Conservation (phyloP, 2,888 invertebrate genomes). For the Iphiclides podalirius region DNA sequence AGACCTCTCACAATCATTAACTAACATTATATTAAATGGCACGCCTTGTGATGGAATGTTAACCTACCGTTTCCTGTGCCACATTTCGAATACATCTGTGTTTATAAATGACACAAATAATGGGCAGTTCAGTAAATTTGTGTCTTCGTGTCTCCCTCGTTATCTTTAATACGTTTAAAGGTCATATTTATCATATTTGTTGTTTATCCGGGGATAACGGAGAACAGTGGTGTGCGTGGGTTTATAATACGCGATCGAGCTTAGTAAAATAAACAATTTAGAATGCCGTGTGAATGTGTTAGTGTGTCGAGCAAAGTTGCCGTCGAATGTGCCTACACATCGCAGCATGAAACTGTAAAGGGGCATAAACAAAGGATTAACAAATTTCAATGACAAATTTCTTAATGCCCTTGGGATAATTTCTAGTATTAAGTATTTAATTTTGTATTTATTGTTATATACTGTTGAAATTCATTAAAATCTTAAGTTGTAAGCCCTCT, state of each 20-base stretch:
- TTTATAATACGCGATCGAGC: constrained; percentile 47
- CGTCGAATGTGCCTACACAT: constrained; percentile 22
- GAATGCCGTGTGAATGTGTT: constrained; percentile 20
- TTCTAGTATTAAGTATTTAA: background rate
- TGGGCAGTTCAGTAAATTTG: constrained; percentile 3
- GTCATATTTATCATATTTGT: constrained; percentile 30
- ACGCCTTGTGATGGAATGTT: constrained; percentile 7
- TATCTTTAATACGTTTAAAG: constrained; percentile 24
- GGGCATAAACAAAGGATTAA: constrained; percentile 41
- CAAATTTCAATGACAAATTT: constrained; percentile 25
- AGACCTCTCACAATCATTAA: constrained; percentile 33
- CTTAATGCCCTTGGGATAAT: constrained; percentile 15
- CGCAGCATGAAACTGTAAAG: constrained; percentile 37
- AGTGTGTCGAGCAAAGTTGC: constrained; percentile 31
- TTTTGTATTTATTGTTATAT: too few species aligned
- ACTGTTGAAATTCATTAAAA: too few species aligned
- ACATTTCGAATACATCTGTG: constrained; percentile 19
- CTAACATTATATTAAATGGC: constrained; percentile 27
- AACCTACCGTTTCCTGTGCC: constrained; percentile 8
- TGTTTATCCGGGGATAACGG: constrained; percentile 37
- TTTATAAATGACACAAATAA: constrained; percentile 19
- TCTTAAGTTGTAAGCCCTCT: too few species aligned
- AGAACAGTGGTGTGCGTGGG: constrained; percentile 47
- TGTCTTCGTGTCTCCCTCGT: constrained; percentile 13
- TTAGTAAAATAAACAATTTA: constrained; percentile 51